A percentile compares a stretch with the other conserved stretches of the same genome.
phyloP scores from a whole-genome alignment of 2,888 invertebrate genomes.

The Drosophila conformis region DNA sequence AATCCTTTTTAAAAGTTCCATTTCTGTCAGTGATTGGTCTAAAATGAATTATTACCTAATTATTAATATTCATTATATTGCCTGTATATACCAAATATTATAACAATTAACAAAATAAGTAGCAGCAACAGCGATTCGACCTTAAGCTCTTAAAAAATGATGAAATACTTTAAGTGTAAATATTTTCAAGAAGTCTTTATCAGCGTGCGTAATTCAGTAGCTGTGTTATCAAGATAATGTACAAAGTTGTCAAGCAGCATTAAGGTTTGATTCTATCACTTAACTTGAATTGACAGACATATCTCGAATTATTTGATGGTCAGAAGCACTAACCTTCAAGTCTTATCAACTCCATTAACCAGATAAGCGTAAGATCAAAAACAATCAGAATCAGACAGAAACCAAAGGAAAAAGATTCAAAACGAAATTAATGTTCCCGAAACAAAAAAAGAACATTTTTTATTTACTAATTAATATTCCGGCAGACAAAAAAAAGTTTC shows the following conservation, averaged over 20 bases:
- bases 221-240: not conserved
- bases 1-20: not conserved
- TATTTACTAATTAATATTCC: not conserved
- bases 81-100: not conserved
- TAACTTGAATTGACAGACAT: not conserved
- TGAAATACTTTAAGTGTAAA: not conserved
- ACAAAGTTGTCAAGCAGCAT: not conserved
- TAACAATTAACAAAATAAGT: not conserved
- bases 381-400: not conserved
- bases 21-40: not conserved
- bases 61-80: not conserved
- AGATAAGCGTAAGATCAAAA: not conserved
- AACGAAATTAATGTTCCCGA: not conserved
- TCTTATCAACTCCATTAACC: not conserved
- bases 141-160: not conserved
- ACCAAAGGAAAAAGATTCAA: not conserved
- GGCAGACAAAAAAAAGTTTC: not conserved
- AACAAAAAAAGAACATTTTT: not conserved
- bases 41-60: not conserved
- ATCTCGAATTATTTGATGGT: constrained; percentile 3
- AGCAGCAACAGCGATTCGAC: no score
- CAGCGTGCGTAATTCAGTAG: not conserved
- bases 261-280: not conserved
- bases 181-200: not conserved
- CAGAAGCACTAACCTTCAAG: not conserved